phyloP scores from a whole-genome alignment of 2,888 invertebrate species.

The Heliothis peltigera region DNA sequence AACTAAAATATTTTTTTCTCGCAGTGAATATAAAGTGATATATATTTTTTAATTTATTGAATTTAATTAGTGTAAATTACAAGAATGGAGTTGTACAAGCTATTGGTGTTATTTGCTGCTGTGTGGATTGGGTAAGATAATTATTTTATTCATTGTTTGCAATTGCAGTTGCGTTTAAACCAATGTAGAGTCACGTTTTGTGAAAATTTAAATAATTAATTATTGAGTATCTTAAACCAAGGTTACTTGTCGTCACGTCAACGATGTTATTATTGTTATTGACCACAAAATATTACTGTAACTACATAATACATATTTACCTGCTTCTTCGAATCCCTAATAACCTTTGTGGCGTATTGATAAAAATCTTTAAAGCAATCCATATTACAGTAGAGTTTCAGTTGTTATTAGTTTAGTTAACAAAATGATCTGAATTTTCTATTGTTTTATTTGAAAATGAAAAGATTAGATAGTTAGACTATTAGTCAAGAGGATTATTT shows the following conservation, averaged over 20 bases:
- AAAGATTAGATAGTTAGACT: too few relatives aligned
- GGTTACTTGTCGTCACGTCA: neutral
- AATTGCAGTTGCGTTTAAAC: neutral
- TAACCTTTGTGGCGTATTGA: neutral
- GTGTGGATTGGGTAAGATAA: conserved; percentile 56
- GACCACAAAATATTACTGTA: conserved; percentile 3
- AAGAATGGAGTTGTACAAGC: conserved; percentile 50
- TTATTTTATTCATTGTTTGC: conserved; percentile 1
- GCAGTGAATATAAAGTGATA: conserved; percentile 55
- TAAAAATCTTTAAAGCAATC: too few relatives aligned
- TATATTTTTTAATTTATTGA: conserved; percentile 41
- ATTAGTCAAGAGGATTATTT: too few relatives aligned
- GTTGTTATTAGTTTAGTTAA: too few relatives aligned
- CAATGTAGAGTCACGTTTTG: neutral
- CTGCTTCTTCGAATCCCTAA: neutral
- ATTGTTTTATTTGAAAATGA: too few relatives aligned
- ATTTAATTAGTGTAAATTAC: conserved; percentile 10
- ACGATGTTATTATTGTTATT: conserved; percentile 5
- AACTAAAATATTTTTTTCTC: conserved; percentile 23
- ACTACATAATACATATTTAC: neutral
- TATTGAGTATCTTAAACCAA: neutral
- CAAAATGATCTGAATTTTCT: too few relatives aligned
- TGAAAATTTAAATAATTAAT: neutral
- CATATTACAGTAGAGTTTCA: too few relatives aligned
- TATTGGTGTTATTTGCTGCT: conserved; percentile 54